Conservation (phyloP, 2,797 vertebrate species). For the Pogoniulus pusillus region DNA sequence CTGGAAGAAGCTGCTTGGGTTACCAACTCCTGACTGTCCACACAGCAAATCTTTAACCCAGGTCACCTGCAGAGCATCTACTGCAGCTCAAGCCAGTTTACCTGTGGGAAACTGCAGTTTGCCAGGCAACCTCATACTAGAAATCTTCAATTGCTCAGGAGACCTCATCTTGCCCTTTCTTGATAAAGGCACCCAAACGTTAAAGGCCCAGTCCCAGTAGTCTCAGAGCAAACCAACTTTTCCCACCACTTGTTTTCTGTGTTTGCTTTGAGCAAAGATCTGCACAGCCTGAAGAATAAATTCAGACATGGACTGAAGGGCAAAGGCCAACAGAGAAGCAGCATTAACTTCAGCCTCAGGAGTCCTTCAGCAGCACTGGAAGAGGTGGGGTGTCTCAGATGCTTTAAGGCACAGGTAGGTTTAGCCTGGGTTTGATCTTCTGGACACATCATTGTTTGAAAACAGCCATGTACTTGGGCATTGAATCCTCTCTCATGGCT, state of each 20-base stretch:
- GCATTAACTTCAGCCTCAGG: not conserved
- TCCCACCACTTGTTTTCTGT: not conserved
- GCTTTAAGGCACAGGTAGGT: not conserved
- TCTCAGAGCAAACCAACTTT: not conserved
- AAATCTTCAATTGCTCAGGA: rapidly evolving
- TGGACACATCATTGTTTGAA: not conserved
- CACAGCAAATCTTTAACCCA: not conserved
- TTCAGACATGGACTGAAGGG: not conserved
- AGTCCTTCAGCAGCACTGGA: not conserved
- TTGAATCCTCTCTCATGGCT: not conserved
- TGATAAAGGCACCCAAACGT: not conserved
- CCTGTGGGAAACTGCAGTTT: not conserved
- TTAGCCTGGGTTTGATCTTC: not conserved
- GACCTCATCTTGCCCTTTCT: not conserved
- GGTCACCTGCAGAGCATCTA: not conserved
- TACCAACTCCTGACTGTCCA: not conserved
- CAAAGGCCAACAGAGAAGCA: not conserved
- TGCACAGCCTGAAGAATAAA: not conserved
- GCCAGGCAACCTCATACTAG: not conserved
- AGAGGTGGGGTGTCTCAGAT: not conserved
- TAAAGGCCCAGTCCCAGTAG: not conserved
- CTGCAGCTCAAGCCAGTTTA: not conserved
- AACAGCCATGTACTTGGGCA: not conserved
- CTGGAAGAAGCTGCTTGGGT: not conserved
- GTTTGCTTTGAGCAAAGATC: not conserved